Base-by-base conservation (phyloP, 2,113 vertebrate species). In the Dicrurus megarhynchus region DNA sequence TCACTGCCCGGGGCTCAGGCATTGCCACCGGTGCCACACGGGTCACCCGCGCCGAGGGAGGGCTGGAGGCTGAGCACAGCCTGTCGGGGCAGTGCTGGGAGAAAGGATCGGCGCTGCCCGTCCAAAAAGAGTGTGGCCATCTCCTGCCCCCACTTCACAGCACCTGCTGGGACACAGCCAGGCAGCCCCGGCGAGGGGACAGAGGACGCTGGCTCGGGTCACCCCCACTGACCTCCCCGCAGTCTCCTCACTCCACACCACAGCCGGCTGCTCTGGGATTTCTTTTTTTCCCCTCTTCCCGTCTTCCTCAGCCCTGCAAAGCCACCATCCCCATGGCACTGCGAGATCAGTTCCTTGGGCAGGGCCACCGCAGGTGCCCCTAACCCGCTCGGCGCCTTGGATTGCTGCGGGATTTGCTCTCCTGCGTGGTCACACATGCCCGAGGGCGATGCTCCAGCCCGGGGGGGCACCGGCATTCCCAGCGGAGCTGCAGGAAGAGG, bases 81-180 rank as follows among this genome's bases (percentile, higher is more conserved):
- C 52, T 5, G 9, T 1, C 5, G 17, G 65, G 0, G 22, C 65
- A 4, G 3, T 0, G 21, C 50, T 13, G 50, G 33, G 32, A 26
- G 86, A 24, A 10, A 24, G 33, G 13, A 32, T 0, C 0, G 2
- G 46, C 55, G 3, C 33, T 2, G 6, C 1, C 30, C 37, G 0
- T 18, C 8, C n/a, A 1, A 1, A 33, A 14, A 13, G 16, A 17
- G 35, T 0, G 2, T 0, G 3, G 8, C 4, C 75, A 20, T 0
- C 47, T 35, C 60, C 50, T 27, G 22, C 2, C 15, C 30, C 19
- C 4, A 0, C 13, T 8, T 5, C 9, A 0, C 71, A 26, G 11
- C 44, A 0, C 7, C 41, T 4, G 16, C 67, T 0, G 13, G n/a
- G 33, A 9, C 26, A 7, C 32, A 5, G 7, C 0, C 26, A 8